Conservation (phyloP, 1,140 invertebrate species). For the Odontomachus brunneus region DNA sequence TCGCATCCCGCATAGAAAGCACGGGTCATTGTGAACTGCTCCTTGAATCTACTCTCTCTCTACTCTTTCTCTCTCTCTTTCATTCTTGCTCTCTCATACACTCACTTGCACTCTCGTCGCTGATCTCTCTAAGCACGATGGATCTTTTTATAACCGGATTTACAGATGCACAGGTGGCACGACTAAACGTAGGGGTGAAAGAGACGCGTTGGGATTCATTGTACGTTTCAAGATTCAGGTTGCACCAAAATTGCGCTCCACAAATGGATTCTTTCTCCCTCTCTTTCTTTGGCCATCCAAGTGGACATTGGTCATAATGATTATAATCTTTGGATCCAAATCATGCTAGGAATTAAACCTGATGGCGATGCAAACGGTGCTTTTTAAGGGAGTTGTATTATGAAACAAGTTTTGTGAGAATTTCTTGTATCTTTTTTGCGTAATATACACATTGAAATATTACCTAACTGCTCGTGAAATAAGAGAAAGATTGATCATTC, state of each 20-base stretch:
- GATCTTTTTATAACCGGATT: constrained; percentile 80
- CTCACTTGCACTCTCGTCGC: constrained; percentile 40
- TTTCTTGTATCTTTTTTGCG: too few species aligned
- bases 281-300: too few species aligned
- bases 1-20: constrained; percentile 73
- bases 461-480: too few species aligned
- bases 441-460: too few species aligned
- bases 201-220: constrained; percentile 65
- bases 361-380: not conserved
- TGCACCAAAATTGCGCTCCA: constrained; percentile 73
- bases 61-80: constrained; percentile 43
- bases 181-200: constrained; percentile 63
- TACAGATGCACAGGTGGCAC: constrained; percentile 80
- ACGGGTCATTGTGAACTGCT: constrained; percentile 80
- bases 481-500: too few species aligned
- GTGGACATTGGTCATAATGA: not conserved
- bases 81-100: constrained; percentile 35
- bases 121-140: constrained; percentile 65
- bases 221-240: constrained; percentile 68
- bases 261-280: constrained; percentile 56
- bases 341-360: constrained; percentile 24
- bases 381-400: too few species aligned
- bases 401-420: too few species aligned
- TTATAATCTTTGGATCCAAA: not conserved
- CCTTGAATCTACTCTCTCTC: constrained; percentile 58